Conservation (phyloP, 2,888 invertebrate genomes). For the Ernsta delagoae region DNA sequence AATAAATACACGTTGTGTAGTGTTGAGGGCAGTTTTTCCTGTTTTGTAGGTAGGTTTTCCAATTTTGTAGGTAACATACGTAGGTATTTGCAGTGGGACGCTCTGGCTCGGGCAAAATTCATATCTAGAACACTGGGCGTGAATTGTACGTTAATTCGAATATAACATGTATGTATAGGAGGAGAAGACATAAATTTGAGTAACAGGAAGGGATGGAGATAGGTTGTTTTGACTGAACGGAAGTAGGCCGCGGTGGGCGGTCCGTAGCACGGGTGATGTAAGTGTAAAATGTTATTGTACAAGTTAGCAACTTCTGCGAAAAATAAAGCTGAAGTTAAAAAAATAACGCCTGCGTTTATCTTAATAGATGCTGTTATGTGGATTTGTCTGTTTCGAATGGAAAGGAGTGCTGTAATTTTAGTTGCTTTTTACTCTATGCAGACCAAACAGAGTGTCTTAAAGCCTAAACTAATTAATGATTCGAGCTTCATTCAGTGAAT, state of each 20-base stretch:
- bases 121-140: slow-evolving; percentile 29
- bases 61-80: slow-evolving; percentile 11
- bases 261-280: slow-evolving; percentile 36
- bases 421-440: too few species aligned
- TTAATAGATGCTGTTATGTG: too few species aligned
- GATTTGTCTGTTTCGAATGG: too few species aligned
- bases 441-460: too few species aligned
- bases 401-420: too few species aligned
- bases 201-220: slow-evolving; percentile 35
- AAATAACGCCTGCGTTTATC: not conserved
- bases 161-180: slow-evolving; percentile 20
- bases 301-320: slow-evolving; percentile 30
- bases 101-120: slow-evolving; percentile 16
- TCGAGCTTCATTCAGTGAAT: too few species aligned
- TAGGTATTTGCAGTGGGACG: slow-evolving; percentile 26
- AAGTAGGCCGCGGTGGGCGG: slow-evolving; percentile 42
- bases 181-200: slow-evolving; percentile 37
- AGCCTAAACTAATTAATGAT: too few species aligned
- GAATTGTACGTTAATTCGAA: slow-evolving; percentile 22
- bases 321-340: not conserved
- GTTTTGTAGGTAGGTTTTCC: too few species aligned
- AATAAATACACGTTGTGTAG: too few species aligned
- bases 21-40: too few species aligned
- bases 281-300: slow-evolving; percentile 37
- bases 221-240: slow-evolving; percentile 37